Base-by-base conservation (phyloP, 2,888 invertebrate species). In the Melinaea marsaeus region DNA sequence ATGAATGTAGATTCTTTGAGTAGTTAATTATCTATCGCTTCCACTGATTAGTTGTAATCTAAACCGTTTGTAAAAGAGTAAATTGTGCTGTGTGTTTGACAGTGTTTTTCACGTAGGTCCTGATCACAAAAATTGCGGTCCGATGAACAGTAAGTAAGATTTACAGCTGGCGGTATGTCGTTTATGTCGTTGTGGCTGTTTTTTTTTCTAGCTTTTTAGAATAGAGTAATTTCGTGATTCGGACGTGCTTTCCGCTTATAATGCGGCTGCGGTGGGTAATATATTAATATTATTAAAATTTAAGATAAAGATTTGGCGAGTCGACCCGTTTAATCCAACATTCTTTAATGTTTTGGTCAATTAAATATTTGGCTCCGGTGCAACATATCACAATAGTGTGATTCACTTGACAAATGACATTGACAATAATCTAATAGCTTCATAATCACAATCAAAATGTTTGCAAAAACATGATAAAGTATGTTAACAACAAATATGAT, bases 101-200 rank as follows among this genome's bases (percentile, higher is more conserved):
- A 83, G 85, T 88, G 84, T 90, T 90, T 90, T 84, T 90, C 86
- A 86, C 86, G 84, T 91, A 91, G 91, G 91, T 91, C 91, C 91
- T 75, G 91, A 89, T 84, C 90, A 90, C 88, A 88, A 88, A 86
- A 88, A 80, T 85, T 91, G 91, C 90, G 87, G 89, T 79, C 85
- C 91, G 77, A 83, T 89, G 79, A 88, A 83, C 86, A 91, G 91
- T 91, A 90, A 91, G 91, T 91, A 90, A 85, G 80, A 83, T 80
- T 81, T 81, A 74, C 77, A 80, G 81, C 79, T 82, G 83, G 82
- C 83, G 85, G 88, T 87, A 88, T 88, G 90, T 71, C 68, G 75
- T 81, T 78, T 74, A 81, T 85, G 83, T 87, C 79, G 77, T 80
- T 83, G 80, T 89, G 82, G 86, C 86, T 82, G 80, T 79, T 48